Evolutionary conservation across 1,140 invertebrate genomes (phyloP).

Genomic region (Meteorus sp.): DNA sequence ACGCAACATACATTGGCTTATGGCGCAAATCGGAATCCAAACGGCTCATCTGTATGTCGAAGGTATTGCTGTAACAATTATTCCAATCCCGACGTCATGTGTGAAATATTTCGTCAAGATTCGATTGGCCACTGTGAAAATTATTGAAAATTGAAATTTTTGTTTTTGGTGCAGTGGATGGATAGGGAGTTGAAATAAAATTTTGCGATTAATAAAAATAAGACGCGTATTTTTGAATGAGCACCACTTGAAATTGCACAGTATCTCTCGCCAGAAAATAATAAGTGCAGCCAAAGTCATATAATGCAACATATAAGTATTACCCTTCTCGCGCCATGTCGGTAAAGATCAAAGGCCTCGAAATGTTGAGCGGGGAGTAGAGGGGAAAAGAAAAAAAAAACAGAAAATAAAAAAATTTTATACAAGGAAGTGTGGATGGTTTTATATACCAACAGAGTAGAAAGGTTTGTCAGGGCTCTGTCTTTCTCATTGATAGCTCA

Average conservation of each 20-base stretch:
- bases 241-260: constrained; percentile 47
- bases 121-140: too few relatives aligned
- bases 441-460: constrained; percentile 40
- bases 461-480: constrained; percentile 48
- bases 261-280: constrained; percentile 36
- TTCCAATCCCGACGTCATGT: too few relatives aligned
- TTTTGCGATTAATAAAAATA: constrained; percentile 8
- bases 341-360: constrained; percentile 56
- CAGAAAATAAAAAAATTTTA: too few relatives aligned
- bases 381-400: too few relatives aligned
- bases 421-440: neutral
- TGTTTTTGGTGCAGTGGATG: too few relatives aligned
- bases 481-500: constrained; percentile 53
- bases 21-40: constrained; percentile 36
- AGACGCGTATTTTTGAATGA: constrained; percentile 36
- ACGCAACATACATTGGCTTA: constrained; percentile 25
- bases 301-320: constrained; percentile 46
- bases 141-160: too few relatives aligned
- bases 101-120: too few relatives aligned
- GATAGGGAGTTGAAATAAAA: too few relatives aligned
- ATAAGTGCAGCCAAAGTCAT: constrained; percentile 49
- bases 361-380: neutral
- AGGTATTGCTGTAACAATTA: too few relatives aligned
- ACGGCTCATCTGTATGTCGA: neutral
- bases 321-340: constrained; percentile 32